Base-by-base conservation (phyloP, 2,797 vertebrate genomes). In the Leontocebus nigricollis region DNA sequence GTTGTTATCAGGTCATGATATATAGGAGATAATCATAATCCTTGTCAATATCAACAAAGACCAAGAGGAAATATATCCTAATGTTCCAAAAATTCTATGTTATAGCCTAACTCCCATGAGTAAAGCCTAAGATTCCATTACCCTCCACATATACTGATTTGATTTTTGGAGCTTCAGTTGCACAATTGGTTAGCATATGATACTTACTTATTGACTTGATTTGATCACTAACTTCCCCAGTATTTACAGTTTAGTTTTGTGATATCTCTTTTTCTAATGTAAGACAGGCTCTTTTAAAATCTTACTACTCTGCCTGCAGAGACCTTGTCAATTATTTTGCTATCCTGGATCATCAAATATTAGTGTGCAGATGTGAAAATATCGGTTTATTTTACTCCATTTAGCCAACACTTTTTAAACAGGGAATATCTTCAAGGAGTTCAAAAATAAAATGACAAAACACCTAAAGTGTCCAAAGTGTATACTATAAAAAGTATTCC, bases 371-470 rank as follows among this genome's bases (percentile, higher is more conserved):
- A 90, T 75, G 44, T 94, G 36, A 92, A 96, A 93, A 52, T 7
- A 84, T 46, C 61, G 92, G 44, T 64, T 94, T 87, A 59, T 70
- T 91, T 96, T 59, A 85, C 73, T 77, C 39, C 14, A 89, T 12
- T 76, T 5, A 79, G 41, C 20, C 59, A 72, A 73, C 11, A 36
- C n/a, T 90, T 77, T 59, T 89, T 80, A 39, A 80, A 36, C 14
- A 84, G 48, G 8, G 93, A 85, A 89, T 52, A 91, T n/a, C 46
- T 72, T 89, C n/a, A 79, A 67, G 24, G 33, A 94, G n/a, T 77
- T 95, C 10, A 89, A 92, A 96, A 86, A 77, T 48, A 33, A 90
- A 88, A 80, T 64, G 89, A 87, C 7, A 87, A 89, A 82, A 93
- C 33, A 50, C 17, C 17, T 20, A 30, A 80, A 64, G 2, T 96